Base-by-base conservation (phyloP, 1,140 invertebrate species). In the Tetramorium alpestre region DNA sequence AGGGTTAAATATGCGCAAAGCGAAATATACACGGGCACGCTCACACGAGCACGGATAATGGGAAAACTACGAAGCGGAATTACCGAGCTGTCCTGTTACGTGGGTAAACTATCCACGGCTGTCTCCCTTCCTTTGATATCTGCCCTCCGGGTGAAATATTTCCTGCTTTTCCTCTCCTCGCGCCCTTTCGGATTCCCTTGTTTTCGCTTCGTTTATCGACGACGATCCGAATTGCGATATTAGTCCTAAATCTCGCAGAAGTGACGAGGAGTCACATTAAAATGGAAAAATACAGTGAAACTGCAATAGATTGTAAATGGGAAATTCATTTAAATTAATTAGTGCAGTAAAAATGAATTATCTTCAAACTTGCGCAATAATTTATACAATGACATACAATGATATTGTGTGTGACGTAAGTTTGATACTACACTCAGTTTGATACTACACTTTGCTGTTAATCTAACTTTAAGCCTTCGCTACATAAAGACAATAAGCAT, bases 131-230 rank as follows among this genome's bases (percentile, higher is more conserved):
- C 58, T 64, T 62, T 82, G 72, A 78, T 85, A 85, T 77, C 60
- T 67, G 82, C 73, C 47, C 38, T 65, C 70, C 60, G 41, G 10
- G 60, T 18, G 75, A 76, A 76, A 85, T 85, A 64, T 78, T 67
- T 78, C 49, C 60, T n/a, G 73, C 73, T 64, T 51, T 65, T 65
- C 73, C 58, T 33, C 25, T 10, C 22, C 3, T 22, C 72, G n/a
- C 28, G 47, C 18, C 28, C 44, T 25, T 16, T 3, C 25, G 28
- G 49, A 38, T 56, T 25, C 22, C 62, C 33, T 67, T 86, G 44
- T 84, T 91, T 89, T 88, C 70, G 82, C 88, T 88, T 56, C 56
- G 86, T 87, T 89, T 88, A 84, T 89, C 84, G 41, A 25, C 76
- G 86, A 87, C 60, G 60, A 70, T 86, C 85, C 67, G 73, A 78